Evolutionary conservation across 2,888 invertebrate species (phyloP).

Genomic region (Seira sanloemensis): DNA sequence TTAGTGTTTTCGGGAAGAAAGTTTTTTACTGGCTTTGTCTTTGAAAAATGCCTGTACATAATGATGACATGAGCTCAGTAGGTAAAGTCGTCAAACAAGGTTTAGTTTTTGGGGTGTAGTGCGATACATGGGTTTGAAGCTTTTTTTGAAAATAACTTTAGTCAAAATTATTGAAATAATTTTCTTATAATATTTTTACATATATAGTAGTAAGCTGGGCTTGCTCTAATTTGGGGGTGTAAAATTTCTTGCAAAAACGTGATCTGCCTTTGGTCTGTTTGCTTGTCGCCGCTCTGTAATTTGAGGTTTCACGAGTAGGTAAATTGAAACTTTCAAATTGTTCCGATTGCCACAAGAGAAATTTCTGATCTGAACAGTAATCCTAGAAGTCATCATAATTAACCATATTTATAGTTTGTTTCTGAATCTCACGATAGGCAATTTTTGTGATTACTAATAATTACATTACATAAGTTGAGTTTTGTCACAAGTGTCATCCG

Average conservation of each 20-base stretch:
- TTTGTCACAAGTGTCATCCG: neutral
- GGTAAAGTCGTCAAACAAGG: constrained; percentile 45
- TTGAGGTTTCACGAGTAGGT: neutral
- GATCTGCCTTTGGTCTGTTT: neutral
- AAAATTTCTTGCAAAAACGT: neutral
- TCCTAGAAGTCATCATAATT: neutral
- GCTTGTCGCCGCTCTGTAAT: neutral
- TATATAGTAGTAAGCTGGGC: too few species aligned
- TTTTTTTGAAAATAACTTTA: neutral
- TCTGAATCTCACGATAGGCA: neutral
- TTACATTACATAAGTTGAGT: neutral
- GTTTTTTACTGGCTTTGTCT: neutral
- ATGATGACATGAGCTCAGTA: constrained; percentile 25
- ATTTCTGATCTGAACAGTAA: neutral
- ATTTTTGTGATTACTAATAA: neutral
- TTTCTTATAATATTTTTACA: too few species aligned
- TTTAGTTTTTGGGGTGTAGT: constrained; percentile 22
- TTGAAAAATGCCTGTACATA: neutral
- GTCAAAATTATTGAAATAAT: neutral
- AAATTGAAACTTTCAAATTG: neutral
- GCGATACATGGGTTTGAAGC: neutral
- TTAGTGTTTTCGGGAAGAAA: neutral
- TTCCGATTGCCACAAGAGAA: neutral
- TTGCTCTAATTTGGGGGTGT: neutral
- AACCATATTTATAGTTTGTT: neutral